Conservation (phyloP, 2,888 invertebrate species). For the Drosophila subquinaria region DNA sequence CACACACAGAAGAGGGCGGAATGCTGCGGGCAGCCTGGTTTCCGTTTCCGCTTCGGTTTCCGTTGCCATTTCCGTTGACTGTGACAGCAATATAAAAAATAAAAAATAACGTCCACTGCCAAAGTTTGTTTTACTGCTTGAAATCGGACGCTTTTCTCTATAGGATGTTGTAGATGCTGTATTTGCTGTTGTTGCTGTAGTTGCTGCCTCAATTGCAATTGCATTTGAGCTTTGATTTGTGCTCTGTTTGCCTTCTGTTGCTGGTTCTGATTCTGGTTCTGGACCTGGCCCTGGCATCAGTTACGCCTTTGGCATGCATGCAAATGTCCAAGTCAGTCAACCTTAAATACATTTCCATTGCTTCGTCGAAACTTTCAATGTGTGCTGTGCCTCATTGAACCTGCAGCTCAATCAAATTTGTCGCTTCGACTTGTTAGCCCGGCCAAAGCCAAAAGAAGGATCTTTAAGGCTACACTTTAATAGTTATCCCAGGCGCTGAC, state of each 20-base stretch:
- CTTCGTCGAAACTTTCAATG: conserved; percentile 13
- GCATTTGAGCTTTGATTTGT: conserved; percentile 58
- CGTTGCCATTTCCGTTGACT: conserved; percentile 57
- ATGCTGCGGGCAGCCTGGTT: conserved; percentile 56
- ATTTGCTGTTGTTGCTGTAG: conserved; percentile 14
- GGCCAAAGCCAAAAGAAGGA: conserved; percentile 14
- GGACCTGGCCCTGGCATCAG: conserved; percentile 10
- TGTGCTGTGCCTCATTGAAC: conserved; percentile 43
- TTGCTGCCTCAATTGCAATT: conserved; percentile 50
- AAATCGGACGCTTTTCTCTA: conserved; percentile 48
- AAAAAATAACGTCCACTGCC: conserved; percentile 36
- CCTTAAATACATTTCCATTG: conserved; percentile 40
- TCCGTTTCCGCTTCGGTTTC: conserved; percentile 50
- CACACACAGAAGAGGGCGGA: conserved; percentile 25
- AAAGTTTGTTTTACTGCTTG: conserved; percentile 63
- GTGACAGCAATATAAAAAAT: conserved; percentile 63
- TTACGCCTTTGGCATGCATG: conserved; percentile 53
- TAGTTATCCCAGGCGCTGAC: conserved; percentile 31
- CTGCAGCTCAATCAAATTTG: conserved; percentile 68
- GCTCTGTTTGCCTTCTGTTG: conserved; percentile 20
- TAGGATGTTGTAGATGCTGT: conserved; percentile 34
- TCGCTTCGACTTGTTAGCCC: conserved; percentile 34
- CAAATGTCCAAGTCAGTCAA: conserved; percentile 51
- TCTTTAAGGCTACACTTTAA: conserved; percentile 65
- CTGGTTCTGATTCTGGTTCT: not conserved